These are phyloP conservation scores for Acropternis orthonyx DNA, from an alignment of 2,797 vertebrate genomes.

Conservation along the genomic window DNA sequence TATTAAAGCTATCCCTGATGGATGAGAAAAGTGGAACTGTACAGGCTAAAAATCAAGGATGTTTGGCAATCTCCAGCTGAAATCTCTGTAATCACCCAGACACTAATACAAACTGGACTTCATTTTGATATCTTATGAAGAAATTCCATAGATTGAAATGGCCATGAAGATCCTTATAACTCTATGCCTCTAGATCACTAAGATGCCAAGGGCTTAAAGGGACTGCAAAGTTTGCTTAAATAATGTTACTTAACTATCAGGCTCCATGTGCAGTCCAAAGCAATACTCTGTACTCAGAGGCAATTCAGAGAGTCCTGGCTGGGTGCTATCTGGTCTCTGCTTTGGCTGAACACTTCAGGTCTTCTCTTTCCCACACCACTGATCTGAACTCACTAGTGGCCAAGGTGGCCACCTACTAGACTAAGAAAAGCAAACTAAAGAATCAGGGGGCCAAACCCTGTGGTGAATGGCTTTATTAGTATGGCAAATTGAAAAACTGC, in stretches of 20 bases:
- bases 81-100: neutral
- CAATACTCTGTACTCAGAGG: neutral
- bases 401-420: neutral
- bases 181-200: neutral
- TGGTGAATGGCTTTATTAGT: neutral
- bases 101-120: neutral
- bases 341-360: neutral
- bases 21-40: neutral
- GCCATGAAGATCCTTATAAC: neutral
- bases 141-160: neutral
- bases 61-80: neutral
- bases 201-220: neutral
- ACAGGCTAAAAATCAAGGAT: neutral
- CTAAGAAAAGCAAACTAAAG: neutral
- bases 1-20: neutral
- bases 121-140: neutral
- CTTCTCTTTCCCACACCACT: neutral
- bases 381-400: neutral
- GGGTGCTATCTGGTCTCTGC: neutral
- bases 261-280: neutral
- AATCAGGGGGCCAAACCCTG: neutral
- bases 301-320: neutral
- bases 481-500: neutral
- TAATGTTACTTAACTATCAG: neutral
- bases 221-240: neutral